Conservation (phyloP, 2,113 vertebrate species). For the Potamarius usumacintae region DNA sequence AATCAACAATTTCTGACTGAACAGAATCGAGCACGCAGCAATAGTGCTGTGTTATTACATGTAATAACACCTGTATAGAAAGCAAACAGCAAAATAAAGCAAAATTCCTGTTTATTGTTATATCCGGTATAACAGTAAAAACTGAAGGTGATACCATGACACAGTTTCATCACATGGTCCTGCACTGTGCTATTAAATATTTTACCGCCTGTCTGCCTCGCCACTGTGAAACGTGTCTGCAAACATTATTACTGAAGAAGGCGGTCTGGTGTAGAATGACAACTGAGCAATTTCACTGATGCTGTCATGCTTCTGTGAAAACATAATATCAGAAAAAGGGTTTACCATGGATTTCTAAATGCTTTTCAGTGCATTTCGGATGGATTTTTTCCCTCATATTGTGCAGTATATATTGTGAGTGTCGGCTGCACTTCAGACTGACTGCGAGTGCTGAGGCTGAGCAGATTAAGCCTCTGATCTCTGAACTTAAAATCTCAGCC, state of each 20-base stretch:
- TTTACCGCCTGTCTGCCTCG: neutral
- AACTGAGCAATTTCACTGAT: neutral
- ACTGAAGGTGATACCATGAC: neutral
- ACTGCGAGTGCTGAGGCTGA: neutral
- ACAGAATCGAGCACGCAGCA: neutral
- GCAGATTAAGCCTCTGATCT: conserved; percentile 24
- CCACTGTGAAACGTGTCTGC: neutral
- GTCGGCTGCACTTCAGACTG: neutral
- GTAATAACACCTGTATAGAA: neutral
- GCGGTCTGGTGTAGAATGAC: neutral
- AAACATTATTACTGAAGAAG: neutral
- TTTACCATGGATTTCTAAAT: conserved; percentile 6
- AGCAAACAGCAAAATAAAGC: neutral
- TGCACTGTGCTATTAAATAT: conserved; percentile 11
- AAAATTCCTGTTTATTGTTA: neutral
- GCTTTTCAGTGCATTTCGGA: neutral
- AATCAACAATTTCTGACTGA: neutral
- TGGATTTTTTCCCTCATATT: neutral
- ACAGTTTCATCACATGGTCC: neutral
- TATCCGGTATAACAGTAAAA: neutral
- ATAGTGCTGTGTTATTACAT: neutral
- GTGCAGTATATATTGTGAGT: neutral
- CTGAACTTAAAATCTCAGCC: conserved; percentile 36
- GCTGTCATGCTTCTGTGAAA: neutral
- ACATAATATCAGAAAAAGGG: neutral